Base-by-base conservation (phyloP, 23 tunicate species). In the Diplosoma virens region DNA sequence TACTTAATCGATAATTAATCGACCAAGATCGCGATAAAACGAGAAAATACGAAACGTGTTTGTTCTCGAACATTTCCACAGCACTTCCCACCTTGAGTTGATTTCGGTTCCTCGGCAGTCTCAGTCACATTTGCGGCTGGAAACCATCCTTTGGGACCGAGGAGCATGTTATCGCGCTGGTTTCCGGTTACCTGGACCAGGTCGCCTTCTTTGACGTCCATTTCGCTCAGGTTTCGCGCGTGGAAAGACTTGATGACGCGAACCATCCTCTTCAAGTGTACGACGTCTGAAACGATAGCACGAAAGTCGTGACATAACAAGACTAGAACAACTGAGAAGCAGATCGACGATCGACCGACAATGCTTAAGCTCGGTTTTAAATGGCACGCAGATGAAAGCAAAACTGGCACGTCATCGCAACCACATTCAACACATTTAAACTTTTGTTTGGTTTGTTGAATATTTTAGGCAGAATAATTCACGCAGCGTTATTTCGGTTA, bases 81-180 rank as follows among this genome's bases (percentile, higher is more conserved):
- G n/a, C n/a, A n/a, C n/a, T n/a, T n/a, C 69, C 65, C 27, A 78
- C 83, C 83, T 6, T 59, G 35, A 26, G 30, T 29, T 14, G 69
- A 22, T 31, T 25, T 17, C 5, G 37, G 69, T 4, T 5, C 2
- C 9, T 64, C 45, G 31, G 60, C 22, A 25, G 46, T 23, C 6
- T 61, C 58, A 0, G 50, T 25, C 27, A 82, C 87, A 25, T 81
- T 66, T 23, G 63, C 71, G n/a, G 82, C 77, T 16, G 96, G 96
- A 82, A 89, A 89, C 96, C 96, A 89, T 47, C 96, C 96, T 21
- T 59, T 63, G 4, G 96, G 88, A 20, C 96, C 96, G n/a, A 22
- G 78, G 25, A 69, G 65, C 96, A 89, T 89, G 53, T 76, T 55
- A 17, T 77, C 55, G 0, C 32, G 50, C 37, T 69, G 73, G 41